Evolutionary conservation across 2,797 vertebrate genomes (phyloP), one percentile per base, ranked within the genome.

Genomic region (Sebastes elongatus): DNA sequence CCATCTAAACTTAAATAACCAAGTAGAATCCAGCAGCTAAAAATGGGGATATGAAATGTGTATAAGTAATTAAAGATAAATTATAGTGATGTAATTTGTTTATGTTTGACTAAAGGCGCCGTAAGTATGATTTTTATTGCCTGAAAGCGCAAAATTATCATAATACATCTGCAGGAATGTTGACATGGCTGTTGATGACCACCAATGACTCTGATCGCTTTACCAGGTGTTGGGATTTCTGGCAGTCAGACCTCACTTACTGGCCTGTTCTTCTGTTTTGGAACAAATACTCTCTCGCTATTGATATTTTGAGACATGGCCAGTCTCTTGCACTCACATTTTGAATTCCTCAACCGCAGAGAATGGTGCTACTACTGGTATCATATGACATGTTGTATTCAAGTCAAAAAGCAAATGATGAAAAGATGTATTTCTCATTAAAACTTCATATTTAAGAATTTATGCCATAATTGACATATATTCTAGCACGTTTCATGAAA

Each of bases 141-240:
- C 64, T 53, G 46, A 82, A 71, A 76, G 76, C 70, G 77, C 73
- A 79, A 72, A 57, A 87, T 86, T 11, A 81, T 67, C 62, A 74
- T 76, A 76, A 71, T 84, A 72, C 74, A 90, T 92, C 76, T 86
- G 80, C 35, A 76, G 78, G 64, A 89, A 81, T 77, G 84, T 86
- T 82, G 80, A 88, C 88, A 83, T 71, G 76, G 63, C 77, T 66
- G 76, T 70, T 85, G 85, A 88, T 91, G 86, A 83, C 80, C 79
- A 80, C 74, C 69, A 71, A 59, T 85, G 89, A 86, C 67, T 86
- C 49, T 83, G 88, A 90, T 89, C 76, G 84, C 77, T 93, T 85
- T 87, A 71, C 85, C 91, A 88, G 89, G 82, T 90, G 85, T 46
- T 73, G 56, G 78, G 80, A 84, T 78, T 83, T 77, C 79, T 90